phyloP scores from a whole-genome alignment of 2,797 vertebrate species.

The Odontamblyopus rebecca region DNA sequence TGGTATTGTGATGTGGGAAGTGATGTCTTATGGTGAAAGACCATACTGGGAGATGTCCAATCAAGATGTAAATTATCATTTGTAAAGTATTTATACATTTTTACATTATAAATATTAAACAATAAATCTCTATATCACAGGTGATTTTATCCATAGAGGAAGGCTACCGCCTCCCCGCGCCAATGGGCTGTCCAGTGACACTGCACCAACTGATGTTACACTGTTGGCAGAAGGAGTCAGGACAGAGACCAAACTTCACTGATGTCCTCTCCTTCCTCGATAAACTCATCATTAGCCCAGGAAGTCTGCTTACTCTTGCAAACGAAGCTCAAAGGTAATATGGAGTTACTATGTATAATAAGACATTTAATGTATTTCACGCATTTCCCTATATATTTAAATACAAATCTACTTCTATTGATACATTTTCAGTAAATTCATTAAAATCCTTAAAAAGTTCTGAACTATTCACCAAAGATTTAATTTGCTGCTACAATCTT shows the following conservation, averaged over 20 bases:
- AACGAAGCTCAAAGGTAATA: constrained; percentile 72
- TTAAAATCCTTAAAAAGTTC: no score
- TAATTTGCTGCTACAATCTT: no score
- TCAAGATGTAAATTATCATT: constrained; percentile 87
- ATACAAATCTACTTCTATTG: neutral
- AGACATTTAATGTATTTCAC: neutral
- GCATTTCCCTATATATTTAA: neutral
- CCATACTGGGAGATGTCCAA: constrained; percentile 99
- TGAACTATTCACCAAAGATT: no score
- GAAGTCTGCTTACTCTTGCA: constrained; percentile 89
- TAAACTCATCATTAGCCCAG: constrained; percentile 94
- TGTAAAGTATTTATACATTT: neutral
- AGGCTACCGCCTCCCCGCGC: constrained; percentile 95
- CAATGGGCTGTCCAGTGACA: constrained; percentile 93
- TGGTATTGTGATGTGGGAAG: constrained; percentile 98
- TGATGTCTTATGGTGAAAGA: constrained; percentile 97
- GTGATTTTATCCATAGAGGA: constrained; percentile 98
- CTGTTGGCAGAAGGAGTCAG: constrained; percentile 97
- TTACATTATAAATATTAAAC: neutral
- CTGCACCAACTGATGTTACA: constrained; percentile 97
- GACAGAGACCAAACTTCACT: constrained; percentile 88
- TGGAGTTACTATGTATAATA: neutral
- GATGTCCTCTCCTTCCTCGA: constrained; percentile 93
- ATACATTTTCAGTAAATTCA: neutral
- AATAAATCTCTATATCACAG: constrained; percentile 61